phyloP scores from a whole-genome alignment of 1,140 invertebrate species.

The Bombus fervidus region DNA sequence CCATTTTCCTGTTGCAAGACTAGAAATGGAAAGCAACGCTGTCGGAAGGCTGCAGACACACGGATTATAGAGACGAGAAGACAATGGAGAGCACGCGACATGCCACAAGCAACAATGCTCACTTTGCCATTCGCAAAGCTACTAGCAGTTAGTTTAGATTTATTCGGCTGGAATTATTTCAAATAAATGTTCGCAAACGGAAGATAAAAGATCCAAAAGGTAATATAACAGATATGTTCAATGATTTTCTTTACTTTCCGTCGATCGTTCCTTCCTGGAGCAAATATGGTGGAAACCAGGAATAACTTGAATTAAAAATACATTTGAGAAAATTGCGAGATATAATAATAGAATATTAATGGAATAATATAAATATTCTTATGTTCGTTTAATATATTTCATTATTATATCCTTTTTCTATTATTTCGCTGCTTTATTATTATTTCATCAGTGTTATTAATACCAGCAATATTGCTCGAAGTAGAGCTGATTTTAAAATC shows the following conservation, averaged over 20 bases:
- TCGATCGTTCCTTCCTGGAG: not conserved
- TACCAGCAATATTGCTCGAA: too few species aligned
- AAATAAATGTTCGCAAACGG: too few species aligned
- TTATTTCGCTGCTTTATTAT: too few species aligned
- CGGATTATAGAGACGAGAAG: not conserved
- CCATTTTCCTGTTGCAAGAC: not conserved
- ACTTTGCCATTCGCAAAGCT: not conserved
- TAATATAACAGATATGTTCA: not conserved
- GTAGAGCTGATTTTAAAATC: too few species aligned
- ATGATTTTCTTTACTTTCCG: not conserved
- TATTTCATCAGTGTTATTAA: too few species aligned
- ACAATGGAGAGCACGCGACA: not conserved
- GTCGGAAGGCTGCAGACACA: not conserved
- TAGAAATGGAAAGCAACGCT: not conserved
- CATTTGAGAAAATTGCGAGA: not conserved
- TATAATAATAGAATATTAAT: not conserved
- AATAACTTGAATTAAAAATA: not conserved
- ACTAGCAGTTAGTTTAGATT: not conserved
- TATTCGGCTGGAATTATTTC: not conserved
- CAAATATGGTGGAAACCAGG: fast-evolving
- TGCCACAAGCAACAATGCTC: not conserved
- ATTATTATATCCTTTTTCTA: too few species aligned
- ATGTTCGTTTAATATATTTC: not conserved
- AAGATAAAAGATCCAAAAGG: not conserved
- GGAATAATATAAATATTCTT: not conserved